Percentiles rank a stretch among this genome's conserved stretches.
phyloP scores from a whole-genome alignment of 2,888 invertebrate genomes.

The Agriopis aurantiaria region DNA sequence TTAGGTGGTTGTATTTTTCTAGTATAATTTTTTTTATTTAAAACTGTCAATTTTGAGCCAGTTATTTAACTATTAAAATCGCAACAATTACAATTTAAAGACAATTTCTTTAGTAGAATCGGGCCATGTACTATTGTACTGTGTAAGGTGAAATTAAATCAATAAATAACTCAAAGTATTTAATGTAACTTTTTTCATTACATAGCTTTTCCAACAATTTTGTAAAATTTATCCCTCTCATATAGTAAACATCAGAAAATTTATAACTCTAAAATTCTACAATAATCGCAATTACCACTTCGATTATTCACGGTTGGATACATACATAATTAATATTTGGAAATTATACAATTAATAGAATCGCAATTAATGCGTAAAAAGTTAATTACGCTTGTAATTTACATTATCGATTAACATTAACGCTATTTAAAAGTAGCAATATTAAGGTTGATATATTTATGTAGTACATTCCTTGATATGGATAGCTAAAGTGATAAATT shows the following conservation, averaged over 20 bases:
- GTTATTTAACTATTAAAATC: no score
- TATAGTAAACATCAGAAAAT: slow-evolving; percentile 65
- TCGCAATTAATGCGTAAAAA: slow-evolving; percentile 29
- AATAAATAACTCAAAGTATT: slow-evolving; percentile 60
- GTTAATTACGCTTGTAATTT: slow-evolving; percentile 36
- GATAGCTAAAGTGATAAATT: slow-evolving; percentile 46
- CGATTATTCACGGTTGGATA: slow-evolving; percentile 37
- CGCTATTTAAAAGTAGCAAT: slow-evolving; percentile 38
- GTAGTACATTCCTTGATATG: slow-evolving; percentile 47
- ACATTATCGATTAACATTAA: slow-evolving; percentile 39
- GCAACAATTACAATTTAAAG: no score
- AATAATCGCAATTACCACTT: slow-evolving; percentile 58
- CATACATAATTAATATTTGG: slow-evolving; percentile 49
- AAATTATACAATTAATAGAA: slow-evolving; percentile 36
- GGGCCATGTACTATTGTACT: neutral
- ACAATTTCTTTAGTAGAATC: no score
- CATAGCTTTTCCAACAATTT: slow-evolving; percentile 63
- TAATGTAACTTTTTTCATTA: slow-evolving; percentile 63
- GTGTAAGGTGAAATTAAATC: slow-evolving; percentile 33
- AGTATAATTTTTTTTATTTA: no score
- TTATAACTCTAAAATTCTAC: slow-evolving; percentile 57
- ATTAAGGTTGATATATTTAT: slow-evolving; percentile 43
- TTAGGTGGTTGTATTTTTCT: no score
- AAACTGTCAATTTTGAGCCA: no score
- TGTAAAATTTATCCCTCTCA: slow-evolving; percentile 62